A percentile compares a stretch with the other conserved stretches of the same genome.
Evolutionary conservation across 1,140 invertebrate species (phyloP).

Genomic region (Charaxes varanes): DNA sequence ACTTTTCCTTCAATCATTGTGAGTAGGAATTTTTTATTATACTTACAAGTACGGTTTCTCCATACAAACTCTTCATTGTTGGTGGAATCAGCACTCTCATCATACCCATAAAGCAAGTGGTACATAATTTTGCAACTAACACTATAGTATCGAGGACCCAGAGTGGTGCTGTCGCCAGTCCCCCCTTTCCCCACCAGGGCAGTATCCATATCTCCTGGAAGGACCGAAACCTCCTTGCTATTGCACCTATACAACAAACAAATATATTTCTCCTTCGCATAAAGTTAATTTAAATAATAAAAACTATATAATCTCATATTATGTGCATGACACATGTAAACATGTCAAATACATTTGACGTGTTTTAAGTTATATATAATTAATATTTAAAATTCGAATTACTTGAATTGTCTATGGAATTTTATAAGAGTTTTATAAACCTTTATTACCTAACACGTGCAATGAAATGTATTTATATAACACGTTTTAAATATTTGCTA

Average conservation of each 20-base stretch:
- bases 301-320: constrained; percentile 20
- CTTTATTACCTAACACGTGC: too few relatives aligned
- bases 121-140: constrained; percentile 46
- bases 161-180: constrained; percentile 39
- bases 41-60: constrained; percentile 54
- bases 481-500: too few relatives aligned
- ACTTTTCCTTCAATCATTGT: too few relatives aligned
- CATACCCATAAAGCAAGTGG: constrained; percentile 39
- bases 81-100: constrained; percentile 42
- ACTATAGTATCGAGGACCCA: constrained; percentile 52
- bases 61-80: constrained; percentile 49
- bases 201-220: constrained; percentile 54
- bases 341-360: too few relatives aligned
- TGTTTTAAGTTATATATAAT: too few relatives aligned
- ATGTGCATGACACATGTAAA: too few relatives aligned
- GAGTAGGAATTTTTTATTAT: too few relatives aligned
- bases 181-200: constrained; percentile 54
- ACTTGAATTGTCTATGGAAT: too few relatives aligned
- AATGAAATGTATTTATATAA: too few relatives aligned
- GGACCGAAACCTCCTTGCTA: constrained; percentile 49
- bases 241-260: constrained; percentile 33
- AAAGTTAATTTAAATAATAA: constrained; percentile 31
- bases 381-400: too few relatives aligned
- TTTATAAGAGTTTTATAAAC: too few relatives aligned
- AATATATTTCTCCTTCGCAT: constrained; percentile 52